These are phyloP conservation scores for Ashinkailepas kermadecensis DNA, from an alignment of 2,888 invertebrate species.

Conservation along the genomic window DNA sequence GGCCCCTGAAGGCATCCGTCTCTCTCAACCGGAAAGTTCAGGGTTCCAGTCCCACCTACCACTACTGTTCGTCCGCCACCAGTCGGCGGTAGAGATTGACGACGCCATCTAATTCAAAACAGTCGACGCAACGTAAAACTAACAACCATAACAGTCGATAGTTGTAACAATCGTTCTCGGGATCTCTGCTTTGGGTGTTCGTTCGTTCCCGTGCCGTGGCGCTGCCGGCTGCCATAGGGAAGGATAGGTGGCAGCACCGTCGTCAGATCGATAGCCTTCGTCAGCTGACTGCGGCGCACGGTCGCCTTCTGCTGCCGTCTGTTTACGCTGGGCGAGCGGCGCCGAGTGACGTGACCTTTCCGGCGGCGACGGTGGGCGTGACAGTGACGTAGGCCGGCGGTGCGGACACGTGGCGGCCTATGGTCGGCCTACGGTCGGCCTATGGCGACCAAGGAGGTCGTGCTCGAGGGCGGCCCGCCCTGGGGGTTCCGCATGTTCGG, in stretches of 20 bases:
- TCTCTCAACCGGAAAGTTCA: too few species aligned
- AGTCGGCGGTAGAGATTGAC: too few species aligned
- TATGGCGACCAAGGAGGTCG: slow-evolving; percentile 49
- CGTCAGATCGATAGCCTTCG: neutral
- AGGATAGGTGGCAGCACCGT: neutral
- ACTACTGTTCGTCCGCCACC: too few species aligned
- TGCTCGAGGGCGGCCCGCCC: slow-evolving; percentile 70
- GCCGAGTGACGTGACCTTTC: neutral
- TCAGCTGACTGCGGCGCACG: neutral
- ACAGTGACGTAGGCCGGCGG: too few species aligned
- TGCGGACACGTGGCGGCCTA: neutral
- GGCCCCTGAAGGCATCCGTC: too few species aligned
- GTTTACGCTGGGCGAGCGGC: neutral
- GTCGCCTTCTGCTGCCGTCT: neutral
- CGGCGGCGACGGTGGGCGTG: too few species aligned
- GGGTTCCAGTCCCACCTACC: too few species aligned
- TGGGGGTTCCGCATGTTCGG: slow-evolving; percentile 87
- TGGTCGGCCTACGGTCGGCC: neutral
- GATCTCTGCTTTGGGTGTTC: too few species aligned
- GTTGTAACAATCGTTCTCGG: too few species aligned
- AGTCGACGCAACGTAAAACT: too few species aligned
- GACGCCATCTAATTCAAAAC: too few species aligned
- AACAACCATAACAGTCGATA: too few species aligned
- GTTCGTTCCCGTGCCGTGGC: neutral
- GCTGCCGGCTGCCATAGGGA: neutral